These are phyloP conservation scores for Hypocryptadius cinnamomeus DNA, from an alignment of 2,113 vertebrate genomes.

Conservation along the genomic window DNA sequence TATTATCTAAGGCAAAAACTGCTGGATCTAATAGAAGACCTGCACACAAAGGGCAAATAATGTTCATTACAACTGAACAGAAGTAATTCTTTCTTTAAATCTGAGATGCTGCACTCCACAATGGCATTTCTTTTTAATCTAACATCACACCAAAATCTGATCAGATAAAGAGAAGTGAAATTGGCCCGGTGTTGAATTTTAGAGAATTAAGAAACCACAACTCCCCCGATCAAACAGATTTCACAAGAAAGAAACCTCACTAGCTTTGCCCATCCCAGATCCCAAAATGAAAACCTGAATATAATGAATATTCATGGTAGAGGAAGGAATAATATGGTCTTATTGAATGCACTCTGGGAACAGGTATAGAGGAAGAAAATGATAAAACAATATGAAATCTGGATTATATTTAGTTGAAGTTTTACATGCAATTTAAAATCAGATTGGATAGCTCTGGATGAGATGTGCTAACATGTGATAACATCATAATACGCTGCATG, in stretches of 20 bases:
- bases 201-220: constrained; percentile 3
- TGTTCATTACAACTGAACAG: background rate
- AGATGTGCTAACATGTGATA: background rate
- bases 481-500: constrained; percentile 5
- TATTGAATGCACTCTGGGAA: background rate
- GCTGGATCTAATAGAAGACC: background rate
- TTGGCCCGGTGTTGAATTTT: background rate
- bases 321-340: background rate
- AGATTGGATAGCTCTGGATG: background rate
- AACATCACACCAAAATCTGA: background rate
- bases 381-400: background rate
- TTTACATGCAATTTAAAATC: background rate
- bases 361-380: constrained; percentile 10
- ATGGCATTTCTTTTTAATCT: constrained; percentile 1
- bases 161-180: background rate
- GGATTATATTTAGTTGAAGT: constrained; percentile 19
- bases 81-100: constrained; percentile 22
- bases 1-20: background rate
- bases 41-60: constrained; percentile 18
- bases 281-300: background rate
- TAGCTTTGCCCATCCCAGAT: background rate
- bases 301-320: constrained; percentile 13
- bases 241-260: background rate
- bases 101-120: background rate
- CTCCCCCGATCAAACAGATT: background rate